These are phyloP conservation scores for Azorinus chamasolen DNA, from an alignment of 2,888 invertebrate genomes.

Conservation along the genomic window DNA sequence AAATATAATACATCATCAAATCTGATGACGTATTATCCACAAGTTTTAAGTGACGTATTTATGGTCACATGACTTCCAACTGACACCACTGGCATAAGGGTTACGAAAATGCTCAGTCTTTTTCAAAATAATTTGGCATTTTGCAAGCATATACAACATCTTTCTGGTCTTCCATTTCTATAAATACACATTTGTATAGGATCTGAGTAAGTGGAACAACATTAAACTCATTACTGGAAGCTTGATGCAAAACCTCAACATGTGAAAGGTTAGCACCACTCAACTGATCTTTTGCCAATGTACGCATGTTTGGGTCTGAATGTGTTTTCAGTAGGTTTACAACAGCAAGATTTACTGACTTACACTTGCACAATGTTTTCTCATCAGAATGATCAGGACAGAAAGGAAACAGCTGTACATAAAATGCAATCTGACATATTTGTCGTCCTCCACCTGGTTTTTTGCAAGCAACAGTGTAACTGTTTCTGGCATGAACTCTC, in stretches of 20 bases:
- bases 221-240: neutral
- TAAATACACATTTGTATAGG: conserved; percentile 3
- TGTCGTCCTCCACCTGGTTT: neutral
- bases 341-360: neutral
- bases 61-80: too few species aligned
- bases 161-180: neutral
- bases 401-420: neutral
- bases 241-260: neutral
- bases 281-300: neutral
- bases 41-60: too few species aligned
- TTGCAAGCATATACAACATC: conserved; percentile 5
- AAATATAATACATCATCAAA: too few species aligned
- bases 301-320: neutral
- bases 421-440: conserved; percentile 1
- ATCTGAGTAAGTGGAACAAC: neutral
- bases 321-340: neutral
- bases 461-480: conserved; percentile 8
- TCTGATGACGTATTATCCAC: too few species aligned
- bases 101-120: neutral
- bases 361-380: neutral
- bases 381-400: neutral
- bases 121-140: conserved; percentile 18
- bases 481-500: conserved; percentile 11
- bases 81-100: too few species aligned
- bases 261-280: neutral